Base-by-base conservation (phyloP, 2,888 invertebrate species). In the Eupithecia dodoneata region DNA sequence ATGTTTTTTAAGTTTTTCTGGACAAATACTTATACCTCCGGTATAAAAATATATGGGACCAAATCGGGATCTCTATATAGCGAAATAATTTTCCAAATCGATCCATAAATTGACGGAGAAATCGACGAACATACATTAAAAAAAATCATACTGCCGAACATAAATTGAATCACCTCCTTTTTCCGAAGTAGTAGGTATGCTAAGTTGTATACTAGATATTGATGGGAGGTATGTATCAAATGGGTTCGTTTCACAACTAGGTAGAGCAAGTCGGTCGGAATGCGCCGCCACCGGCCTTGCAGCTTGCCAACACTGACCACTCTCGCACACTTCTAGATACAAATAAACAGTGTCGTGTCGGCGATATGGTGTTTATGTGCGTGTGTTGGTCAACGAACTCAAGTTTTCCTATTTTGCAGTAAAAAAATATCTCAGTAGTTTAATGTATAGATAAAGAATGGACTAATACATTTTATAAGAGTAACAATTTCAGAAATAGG, bases 271-370 rank as follows among this genome's bases (percentile, higher is more conserved):
- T 90, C 87, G 89, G 89, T 89, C 88, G 94, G 94, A 94, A 93
- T 93, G 94, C 92, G 87, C 89, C 89, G 90, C 85, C 82, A 75
- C 88, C 92, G 93, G 93, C 94, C 94, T 93, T 94, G 94, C 90
- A 89, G 91, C 92, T 92, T 90, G 92, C 93, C 92, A 91, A 90
- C 89, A 87, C 89, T 93, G 93, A 92, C 93, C 93, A 93, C 92
- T 93, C 92, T 90, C 88, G 87, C 88, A 88, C 89, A 89, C 87
- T 88, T 85, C 87, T 85, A 90, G 86, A 89, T 89, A 87, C 85
- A 88, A 89, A 88, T 88, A 89, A 88, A 87, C 86, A 87, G 85
- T 76, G 79, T 87, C 85, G 86, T 85, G 85, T 71, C 84, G 84
- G 18, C 84, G 84, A 87, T 85, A 85, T 82, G 83, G 83, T 84